Evolutionary conservation across 2,797 vertebrate species (phyloP).

Genomic region (Manis pentadactyla): DNA sequence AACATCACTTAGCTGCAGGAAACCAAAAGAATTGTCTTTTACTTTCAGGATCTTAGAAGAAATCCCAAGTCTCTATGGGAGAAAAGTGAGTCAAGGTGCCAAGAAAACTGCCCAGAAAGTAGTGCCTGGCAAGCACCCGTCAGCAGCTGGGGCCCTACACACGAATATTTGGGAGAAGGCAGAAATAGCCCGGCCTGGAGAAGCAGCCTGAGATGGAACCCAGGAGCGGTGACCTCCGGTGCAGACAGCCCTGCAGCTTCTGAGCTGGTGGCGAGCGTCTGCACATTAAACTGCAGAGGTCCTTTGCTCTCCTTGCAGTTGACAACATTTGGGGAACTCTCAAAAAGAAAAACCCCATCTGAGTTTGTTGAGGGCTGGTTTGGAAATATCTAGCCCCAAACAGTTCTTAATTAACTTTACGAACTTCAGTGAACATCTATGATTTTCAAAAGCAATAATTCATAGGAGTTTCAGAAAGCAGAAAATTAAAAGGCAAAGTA

Average conservation of each 20-base stretch:
- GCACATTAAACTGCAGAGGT: neutral
- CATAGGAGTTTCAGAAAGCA: neutral
- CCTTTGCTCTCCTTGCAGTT: accelerated
- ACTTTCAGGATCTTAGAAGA: neutral
- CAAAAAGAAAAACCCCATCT: neutral
- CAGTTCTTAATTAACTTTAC: neutral
- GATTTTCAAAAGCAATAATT: neutral
- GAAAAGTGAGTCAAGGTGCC: neutral
- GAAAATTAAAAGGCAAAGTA: neutral
- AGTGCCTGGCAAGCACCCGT: accelerated
- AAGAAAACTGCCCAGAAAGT: neutral
- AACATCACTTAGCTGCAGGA: neutral
- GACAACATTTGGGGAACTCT: neutral
- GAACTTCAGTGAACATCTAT: neutral
- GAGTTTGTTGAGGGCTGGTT: neutral
- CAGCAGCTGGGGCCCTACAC: accelerated
- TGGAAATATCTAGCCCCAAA: neutral
- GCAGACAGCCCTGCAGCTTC: neutral
- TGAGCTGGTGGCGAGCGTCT: neutral
- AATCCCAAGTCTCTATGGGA: neutral
- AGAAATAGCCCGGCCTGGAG: accelerated
- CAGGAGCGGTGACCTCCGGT: accelerated
- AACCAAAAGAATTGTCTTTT: slow-evolving; percentile 22
- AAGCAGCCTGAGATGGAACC: too few relatives aligned
- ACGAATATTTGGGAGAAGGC: accelerated